Base-by-base conservation (phyloP, 1,140 invertebrate species). In the Nebria ingens region DNA sequence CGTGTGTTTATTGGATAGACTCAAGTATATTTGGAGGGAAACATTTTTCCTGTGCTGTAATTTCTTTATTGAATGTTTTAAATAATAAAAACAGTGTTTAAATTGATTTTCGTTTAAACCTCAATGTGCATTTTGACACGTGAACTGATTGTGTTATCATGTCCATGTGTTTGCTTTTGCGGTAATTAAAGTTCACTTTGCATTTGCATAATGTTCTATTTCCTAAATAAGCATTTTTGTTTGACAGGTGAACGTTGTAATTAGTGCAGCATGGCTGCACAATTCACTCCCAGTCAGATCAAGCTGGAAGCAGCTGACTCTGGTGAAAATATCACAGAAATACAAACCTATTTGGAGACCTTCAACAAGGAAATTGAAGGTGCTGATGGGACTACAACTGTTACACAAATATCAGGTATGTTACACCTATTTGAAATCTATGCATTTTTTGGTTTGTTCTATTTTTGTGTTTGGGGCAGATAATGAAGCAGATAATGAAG, bases 351-450 rank as follows among this genome's bases (percentile, higher is more conserved):
- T 63, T 71, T 92, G 40, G 86, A 84, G 53, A 86, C 86, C 2
- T 91, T 91, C 65, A 88, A 92, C 63, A 90, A 90, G 65, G 88
- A 91, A 70, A 91, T 91, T 51, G 81, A 83, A 58, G 79, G 78
- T 40, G 74, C 74, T 67, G 72, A 80, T 68, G 34, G 70, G 68
- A 57, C 75, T 69, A 45, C 40, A 4, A 45, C 40, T 12, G 58
- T 65, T 71, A 22, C 75, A 61, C 74, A 77, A 70, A 73, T 76
- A 6, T 69, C 76, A 64, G 71, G 78, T 79, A 62, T 69, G 40
- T 59, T 64, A 55, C 40, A 51, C 19, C 50, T 45, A 19, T 59
- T 49, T 52, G 25, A n/a, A n/a, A n/a, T n/a, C n/a, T n/a, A 29
- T 56, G 52, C 21, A 56, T 20, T 58, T 59, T 1, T 53, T 25